Evolutionary conservation across 2,797 vertebrate species (phyloP), one percentile per base, ranked within the genome.

Genomic region (Cirrhinus molitorella): DNA sequence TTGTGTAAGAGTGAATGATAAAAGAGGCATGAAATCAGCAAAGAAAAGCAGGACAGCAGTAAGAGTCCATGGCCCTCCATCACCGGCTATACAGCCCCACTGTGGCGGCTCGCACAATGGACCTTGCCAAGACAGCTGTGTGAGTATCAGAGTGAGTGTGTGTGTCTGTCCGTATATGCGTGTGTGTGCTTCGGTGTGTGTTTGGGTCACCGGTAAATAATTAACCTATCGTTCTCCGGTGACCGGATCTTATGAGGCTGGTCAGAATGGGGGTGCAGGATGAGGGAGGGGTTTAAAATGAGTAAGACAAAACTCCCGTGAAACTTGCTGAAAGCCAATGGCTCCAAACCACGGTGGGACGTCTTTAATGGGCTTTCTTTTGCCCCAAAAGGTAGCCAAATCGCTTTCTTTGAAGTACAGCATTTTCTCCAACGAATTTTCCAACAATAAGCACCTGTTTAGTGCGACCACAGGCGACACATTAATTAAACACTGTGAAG

Each of bases 21-120:
- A 99, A 99, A 98, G 97, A 99, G 97, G 96, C 98, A 97, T 99
- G 97, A 99, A 99, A 99, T 99, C 96, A 96, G 96, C 94, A 96
- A 96, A 98, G 97, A 99, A 99, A 98, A 95, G 96, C 95, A 96
- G 95, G 96, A 96, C 97, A 99, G 97, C 97, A 98, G 97, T 96
- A 94, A 97, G 96, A 95, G 96, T 96, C 92, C 95, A 95, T 95
- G 94, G 91, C 92, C 91, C 94, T 95, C 92, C 94, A 95, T 95
- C 95, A 95, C 92, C 72, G 90, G 92, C 92, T 95, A 90, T 90
- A 92, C 89, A 93, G 93, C 92, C 92, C 92, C 90, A 90, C 83
- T 85, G 87, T 94, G 95, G 93, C 91, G 89, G 90, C 90, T 91
- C 66, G 65, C 90, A 96, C 95, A 95, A 95, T 91, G 88, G 88